Conservation (phyloP, 2,888 invertebrate genomes). For the Crepidodera aurea region DNA sequence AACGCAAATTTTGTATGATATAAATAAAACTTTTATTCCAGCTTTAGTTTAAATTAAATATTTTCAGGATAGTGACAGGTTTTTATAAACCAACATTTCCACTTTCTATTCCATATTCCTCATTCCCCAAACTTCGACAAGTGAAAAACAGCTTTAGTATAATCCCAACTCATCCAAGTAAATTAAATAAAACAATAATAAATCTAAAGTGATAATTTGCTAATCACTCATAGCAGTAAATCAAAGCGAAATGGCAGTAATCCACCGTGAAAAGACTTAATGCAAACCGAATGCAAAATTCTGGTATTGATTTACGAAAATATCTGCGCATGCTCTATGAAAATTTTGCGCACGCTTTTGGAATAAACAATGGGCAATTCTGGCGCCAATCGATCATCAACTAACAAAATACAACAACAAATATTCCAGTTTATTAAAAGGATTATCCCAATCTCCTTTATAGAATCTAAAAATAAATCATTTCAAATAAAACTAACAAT, state of each 20-base stretch:
- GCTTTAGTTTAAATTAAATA: no score
- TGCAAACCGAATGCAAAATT: slow-evolving; percentile 43
- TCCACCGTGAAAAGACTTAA: slow-evolving; percentile 16
- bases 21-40: no score
- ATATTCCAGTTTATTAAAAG: background rate
- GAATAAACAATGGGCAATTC: slow-evolving; percentile 29
- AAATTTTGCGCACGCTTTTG: slow-evolving; percentile 41
- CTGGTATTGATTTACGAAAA: slow-evolving; percentile 47
- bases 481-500: no score
- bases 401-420: slow-evolving; percentile 2
- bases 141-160: background rate
- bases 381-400: slow-evolving; percentile 49
- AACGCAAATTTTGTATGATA: no score
- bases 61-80: no score
- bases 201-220: slow-evolving; percentile 11
- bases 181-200: slow-evolving; percentile 14
- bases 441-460: no score
- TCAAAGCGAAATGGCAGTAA: slow-evolving; percentile 20
- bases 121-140: background rate
- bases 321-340: slow-evolving; percentile 40
- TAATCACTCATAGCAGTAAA: slow-evolving; percentile 11
- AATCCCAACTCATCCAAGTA: background rate
- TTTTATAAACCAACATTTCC: no score
- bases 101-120: no score
- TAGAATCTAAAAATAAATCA: no score